A percentile compares a stretch with the other conserved stretches of the same genome.
phyloP scores from a whole-genome alignment of 2,797 vertebrate species.

The Sebastolobus altivelis region DNA sequence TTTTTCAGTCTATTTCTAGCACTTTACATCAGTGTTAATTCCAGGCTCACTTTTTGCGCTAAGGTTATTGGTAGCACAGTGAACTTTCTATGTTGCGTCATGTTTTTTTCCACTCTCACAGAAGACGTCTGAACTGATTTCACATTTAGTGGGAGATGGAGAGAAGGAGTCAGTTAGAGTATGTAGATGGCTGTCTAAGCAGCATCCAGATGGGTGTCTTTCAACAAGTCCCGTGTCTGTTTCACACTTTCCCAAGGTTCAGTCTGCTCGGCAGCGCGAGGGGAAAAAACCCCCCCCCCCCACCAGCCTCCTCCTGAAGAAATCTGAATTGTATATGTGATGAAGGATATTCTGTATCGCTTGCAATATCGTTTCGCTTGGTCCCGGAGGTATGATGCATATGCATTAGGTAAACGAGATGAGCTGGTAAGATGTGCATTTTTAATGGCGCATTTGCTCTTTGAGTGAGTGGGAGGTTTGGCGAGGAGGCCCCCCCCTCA shows the following conservation, averaged over 20 bases:
- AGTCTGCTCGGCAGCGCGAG: conserved; percentile 57
- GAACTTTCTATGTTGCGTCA: conserved; percentile 69
- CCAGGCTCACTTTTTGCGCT: conserved; percentile 50
- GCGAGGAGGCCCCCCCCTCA: conserved; percentile 64
- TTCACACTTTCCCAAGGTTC: conserved; percentile 78
- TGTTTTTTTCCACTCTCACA: conserved; percentile 57
- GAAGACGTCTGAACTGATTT: conserved; percentile 69
- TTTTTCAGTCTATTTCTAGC: conserved; percentile 77
- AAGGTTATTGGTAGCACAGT: conserved; percentile 41
- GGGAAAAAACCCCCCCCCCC: conserved; percentile 5
- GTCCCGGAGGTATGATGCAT: conserved; percentile 85
- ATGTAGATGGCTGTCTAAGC: conserved; percentile 72
- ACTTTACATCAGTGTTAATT: conserved; percentile 73
- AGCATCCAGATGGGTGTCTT: conserved; percentile 78
- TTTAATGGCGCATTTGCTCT: conserved; percentile 87
- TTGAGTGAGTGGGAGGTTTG: conserved; percentile 80
- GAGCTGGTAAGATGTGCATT: conserved; percentile 84
- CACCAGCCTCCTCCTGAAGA: conserved; percentile 65
- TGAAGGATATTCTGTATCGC: conserved; percentile 77
- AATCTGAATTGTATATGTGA: conserved; percentile 83
- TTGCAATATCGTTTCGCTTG: conserved; percentile 78
- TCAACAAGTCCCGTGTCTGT: conserved; percentile 81
- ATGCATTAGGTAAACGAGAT: conserved; percentile 85
- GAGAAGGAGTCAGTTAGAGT: conserved; percentile 46
- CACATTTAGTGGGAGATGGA: conserved; percentile 60